Evolutionary conservation across 2,113 vertebrate genomes (phyloP), one percentile per base, ranked within the genome.

Genomic region (Agapornis roseicollis): DNA sequence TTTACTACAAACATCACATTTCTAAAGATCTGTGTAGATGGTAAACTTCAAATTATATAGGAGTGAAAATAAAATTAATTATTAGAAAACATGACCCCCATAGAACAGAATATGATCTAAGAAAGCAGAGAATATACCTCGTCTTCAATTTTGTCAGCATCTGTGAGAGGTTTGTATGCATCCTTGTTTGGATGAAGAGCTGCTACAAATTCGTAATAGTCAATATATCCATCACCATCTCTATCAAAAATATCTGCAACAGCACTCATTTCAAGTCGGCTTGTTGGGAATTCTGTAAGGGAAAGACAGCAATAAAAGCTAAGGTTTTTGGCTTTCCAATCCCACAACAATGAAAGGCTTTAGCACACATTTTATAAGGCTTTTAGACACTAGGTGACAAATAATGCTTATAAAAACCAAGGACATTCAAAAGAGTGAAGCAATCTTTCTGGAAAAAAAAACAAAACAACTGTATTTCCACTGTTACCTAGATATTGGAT

Each of bases 221-320:
- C 99, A 28, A 99, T 99, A 95, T 99, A 99, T 35, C 99, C 99
- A 55, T 99, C 99, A 7, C 99, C 99, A 44, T 99, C 99, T 93
- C 99, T 97, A 96, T 99, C 99, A 94, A 99, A 99, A 91, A 99
- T 99, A 96, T 99, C 99, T 15, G 99, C 99, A n/a, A 99, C 99
- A 0, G 99, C 99, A 31, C 99, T 99, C 99, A 99, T 99, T 97
- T 99, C 99, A 93, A 99, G 96, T 12, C 99, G 98, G 47, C 99
- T 99, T 68, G 99, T 99, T 20, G 99, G 99, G 95, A 99, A 99
- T 97, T 99, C 99, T 99, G 63, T 23, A 82, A 61, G 60, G 35
- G 22, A 95, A 91, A 80, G 74, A 53, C 39, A 89, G 53, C 22
- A 74, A n/a, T 37, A 77, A 23, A 71, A 78, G 1, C 11, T 31